Conservation (phyloP, 2,888 invertebrate species). For the Gastrophysa polygoni region DNA sequence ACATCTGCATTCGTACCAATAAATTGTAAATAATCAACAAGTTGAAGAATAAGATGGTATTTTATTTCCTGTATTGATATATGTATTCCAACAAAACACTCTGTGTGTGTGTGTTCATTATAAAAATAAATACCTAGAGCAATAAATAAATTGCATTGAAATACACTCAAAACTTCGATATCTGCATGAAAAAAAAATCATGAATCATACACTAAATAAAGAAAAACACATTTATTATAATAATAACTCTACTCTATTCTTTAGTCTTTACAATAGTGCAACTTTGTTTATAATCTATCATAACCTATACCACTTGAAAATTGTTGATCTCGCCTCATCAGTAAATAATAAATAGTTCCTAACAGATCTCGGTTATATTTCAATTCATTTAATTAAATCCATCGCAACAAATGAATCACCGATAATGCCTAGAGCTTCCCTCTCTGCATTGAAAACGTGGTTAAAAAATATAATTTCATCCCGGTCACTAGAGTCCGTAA, state of each 20-base stretch:
- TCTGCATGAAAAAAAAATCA: conserved; percentile 7
- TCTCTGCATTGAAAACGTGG: background rate
- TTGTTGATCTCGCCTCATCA: conserved; percentile 3
- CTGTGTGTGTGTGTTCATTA: conserved; percentile 8
- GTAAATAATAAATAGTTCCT: conserved; percentile 26
- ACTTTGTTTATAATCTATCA: conserved; percentile 46
- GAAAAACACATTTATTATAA: conserved; percentile 47
- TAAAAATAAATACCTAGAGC: conserved; percentile 18
- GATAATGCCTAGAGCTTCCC: background rate
- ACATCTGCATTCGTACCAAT: background rate
- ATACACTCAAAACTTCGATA: background rate
- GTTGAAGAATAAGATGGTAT: conserved; percentile 15
- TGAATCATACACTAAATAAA: background rate
- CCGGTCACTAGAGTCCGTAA: conserved; percentile 1
- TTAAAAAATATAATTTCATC: conserved; percentile 20
- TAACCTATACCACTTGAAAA: conserved; percentile 38
- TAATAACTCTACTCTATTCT: conserved; percentile 48
- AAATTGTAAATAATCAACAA: conserved; percentile 2
- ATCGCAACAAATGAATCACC: background rate
- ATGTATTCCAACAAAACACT: conserved; percentile 19
- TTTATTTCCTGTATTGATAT: conserved; percentile 25
- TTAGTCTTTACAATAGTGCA: conserved; percentile 54
- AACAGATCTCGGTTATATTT: conserved; percentile 32
- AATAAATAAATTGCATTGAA: conserved; percentile 11
- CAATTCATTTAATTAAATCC: conserved; percentile 25